A percentile compares a stretch with the other conserved stretches of the same genome.
Conservation (phyloP, 2,113 vertebrate genomes). For the Lepus americanus region DNA sequence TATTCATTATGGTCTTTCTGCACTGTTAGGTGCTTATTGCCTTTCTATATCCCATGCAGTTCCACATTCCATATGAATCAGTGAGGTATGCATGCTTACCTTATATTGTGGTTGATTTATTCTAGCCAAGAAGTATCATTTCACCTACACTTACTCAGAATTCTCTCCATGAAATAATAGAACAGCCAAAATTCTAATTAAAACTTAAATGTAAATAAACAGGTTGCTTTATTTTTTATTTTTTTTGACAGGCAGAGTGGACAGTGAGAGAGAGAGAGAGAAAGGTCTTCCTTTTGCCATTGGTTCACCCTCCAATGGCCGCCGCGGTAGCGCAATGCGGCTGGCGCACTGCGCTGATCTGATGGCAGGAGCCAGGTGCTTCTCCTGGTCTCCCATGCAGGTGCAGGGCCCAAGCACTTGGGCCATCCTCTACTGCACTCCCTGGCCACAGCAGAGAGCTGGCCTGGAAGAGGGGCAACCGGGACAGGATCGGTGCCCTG, state of each 20-base stretch:
- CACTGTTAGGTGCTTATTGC: not conserved
- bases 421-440: too few relatives aligned
- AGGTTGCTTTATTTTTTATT: slow-evolving; percentile 40
- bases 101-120: not conserved
- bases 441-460: too few relatives aligned
- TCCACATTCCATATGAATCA: not conserved
- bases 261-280: too few relatives aligned
- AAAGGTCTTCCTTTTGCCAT: too few relatives aligned
- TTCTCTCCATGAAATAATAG: slow-evolving; percentile 18
- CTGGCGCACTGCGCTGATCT: too few relatives aligned
- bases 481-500: too few relatives aligned
- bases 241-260: not conserved
- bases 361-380: too few relatives aligned
- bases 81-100: not conserved
- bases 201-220: slow-evolving; percentile 44
- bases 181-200: slow-evolving; percentile 39
- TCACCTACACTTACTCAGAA: not conserved
- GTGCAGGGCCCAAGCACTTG: too few relatives aligned
- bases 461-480: too few relatives aligned
- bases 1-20: not conserved
- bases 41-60: not conserved
- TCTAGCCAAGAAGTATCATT: not conserved
- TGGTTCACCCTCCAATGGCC: too few relatives aligned
- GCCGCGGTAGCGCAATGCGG: too few relatives aligned
- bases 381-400: too few relatives aligned